phyloP scores from a whole-genome alignment of 2,113 vertebrate species.

The Leucopsar rothschildi region DNA sequence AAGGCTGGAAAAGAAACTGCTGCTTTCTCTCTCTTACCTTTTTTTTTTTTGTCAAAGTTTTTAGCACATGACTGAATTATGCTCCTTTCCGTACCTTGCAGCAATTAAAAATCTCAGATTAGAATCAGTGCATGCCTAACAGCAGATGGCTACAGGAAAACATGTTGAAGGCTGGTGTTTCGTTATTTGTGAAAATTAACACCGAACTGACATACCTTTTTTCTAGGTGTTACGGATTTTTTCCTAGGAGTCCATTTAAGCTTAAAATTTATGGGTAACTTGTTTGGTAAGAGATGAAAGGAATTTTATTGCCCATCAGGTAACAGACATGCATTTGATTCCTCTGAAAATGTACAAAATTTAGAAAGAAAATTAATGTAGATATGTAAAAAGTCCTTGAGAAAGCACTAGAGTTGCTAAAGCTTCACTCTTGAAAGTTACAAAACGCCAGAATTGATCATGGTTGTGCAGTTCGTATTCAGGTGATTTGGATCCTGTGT shows the following conservation, averaged over 20 bases:
- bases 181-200: neutral
- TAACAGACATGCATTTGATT: neutral
- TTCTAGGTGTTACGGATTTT: neutral
- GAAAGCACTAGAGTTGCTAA: neutral
- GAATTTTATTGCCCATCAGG: neutral
- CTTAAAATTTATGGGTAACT: neutral
- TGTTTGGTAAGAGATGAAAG: neutral
- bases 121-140: neutral
- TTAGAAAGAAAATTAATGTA: neutral
- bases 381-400: neutral
- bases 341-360: neutral
- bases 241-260: neutral
- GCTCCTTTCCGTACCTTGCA: neutral
- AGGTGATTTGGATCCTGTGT: neutral
- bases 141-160: neutral
- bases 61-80: neutral
- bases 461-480: neutral
- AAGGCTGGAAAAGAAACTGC: neutral
- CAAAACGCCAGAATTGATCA: rapidly evolving
- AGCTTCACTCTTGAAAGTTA: neutral
- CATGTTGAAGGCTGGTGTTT: neutral
- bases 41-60: neutral
- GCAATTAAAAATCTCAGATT: neutral
- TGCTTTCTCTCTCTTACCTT: neutral
- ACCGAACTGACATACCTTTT: rapidly evolving